Evolutionary conservation across 2,797 vertebrate genomes (phyloP), one percentile per base, ranked within the genome.

Genomic region (Myiotriccus ornatus): DNA sequence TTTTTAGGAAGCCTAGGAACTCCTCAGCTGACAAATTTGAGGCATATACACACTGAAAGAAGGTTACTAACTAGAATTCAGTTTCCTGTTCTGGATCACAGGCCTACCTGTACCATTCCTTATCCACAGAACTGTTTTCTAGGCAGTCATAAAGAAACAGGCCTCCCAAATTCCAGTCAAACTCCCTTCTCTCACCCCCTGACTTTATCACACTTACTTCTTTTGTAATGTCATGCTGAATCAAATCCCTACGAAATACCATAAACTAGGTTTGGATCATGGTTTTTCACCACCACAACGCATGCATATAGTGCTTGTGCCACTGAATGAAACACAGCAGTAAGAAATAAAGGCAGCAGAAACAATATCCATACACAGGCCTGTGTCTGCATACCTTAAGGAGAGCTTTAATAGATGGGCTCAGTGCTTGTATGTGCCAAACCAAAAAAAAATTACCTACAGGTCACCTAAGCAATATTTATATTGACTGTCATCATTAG

Each of bases 381-480:
- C 71, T 14, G 17, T 73, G 65, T 56, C 60, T 69, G 32, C 19
- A 41, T 67, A 79, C 44, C 25, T 59, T 41, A 37, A 73, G 53
- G 50, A 91, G 1, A 52, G 13, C 21, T 15, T 24, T 86, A 83
- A 83, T 84, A 34, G 24, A 71, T 52, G 35, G 32, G n/a, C 30
- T 75, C 28, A 55, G 17, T 43, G 12, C 32, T 81, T 81, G 16
- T n/a, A 77, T 18, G 14, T 83, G 53, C 32, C 59, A 87, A 68
- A 74, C 19, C 27, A 65, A 28, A 90, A 93, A 90, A 93, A 92
- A 80, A 91, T 37, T 70, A 84, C 34, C 59, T 93, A 68, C 47
- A 85, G 37, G 37, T 93, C 62, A 71, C 56, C 65, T 27, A 89
- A 80, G 7, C 22, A 84, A 24, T 60, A 81, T 84, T 92, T 73